A percentile compares a stretch with the other conserved stretches of the same genome.
These are phyloP conservation scores for Chironomus tentans DNA, from an alignment of 2,888 invertebrate genomes.

Conservation along the genomic window DNA sequence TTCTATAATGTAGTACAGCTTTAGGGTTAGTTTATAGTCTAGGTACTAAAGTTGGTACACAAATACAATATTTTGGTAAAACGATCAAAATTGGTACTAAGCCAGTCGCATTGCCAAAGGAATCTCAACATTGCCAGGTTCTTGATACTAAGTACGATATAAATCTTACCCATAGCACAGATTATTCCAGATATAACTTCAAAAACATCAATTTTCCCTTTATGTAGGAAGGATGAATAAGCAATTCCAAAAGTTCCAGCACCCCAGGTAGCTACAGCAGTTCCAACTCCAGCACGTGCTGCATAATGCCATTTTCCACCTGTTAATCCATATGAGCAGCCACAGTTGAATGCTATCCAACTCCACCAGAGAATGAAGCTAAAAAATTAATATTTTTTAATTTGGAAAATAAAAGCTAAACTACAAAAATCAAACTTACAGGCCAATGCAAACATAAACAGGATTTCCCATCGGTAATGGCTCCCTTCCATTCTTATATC, in stretches of 20 bases:
- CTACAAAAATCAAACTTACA: conserved; percentile 31
- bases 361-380: conserved; percentile 47
- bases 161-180: background rate
- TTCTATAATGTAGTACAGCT: background rate
- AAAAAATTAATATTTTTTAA: no score
- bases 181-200: conserved; percentile 10
- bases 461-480: conserved; percentile 41
- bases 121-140: no score
- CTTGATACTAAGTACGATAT: no score
- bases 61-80: no score
- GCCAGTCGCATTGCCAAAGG: no score
- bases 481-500: conserved; percentile 39
- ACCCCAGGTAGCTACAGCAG: conserved; percentile 44
- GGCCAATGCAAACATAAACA: conserved; percentile 43
- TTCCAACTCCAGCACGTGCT: conserved; percentile 42
- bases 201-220: conserved; percentile 13
- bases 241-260: conserved; percentile 37
- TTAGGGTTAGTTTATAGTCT: background rate
- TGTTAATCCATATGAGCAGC: conserved; percentile 36
- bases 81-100: no score
- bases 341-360: conserved; percentile 49
- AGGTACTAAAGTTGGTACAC: no score
- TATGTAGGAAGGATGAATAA: background rate
- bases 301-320: conserved; percentile 47
- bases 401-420: no score